Percentiles rank a stretch among this genome's conserved stretches.
phyloP scores from a whole-genome alignment of 2,888 invertebrate species.

The Aproaerema taeniolella region DNA sequence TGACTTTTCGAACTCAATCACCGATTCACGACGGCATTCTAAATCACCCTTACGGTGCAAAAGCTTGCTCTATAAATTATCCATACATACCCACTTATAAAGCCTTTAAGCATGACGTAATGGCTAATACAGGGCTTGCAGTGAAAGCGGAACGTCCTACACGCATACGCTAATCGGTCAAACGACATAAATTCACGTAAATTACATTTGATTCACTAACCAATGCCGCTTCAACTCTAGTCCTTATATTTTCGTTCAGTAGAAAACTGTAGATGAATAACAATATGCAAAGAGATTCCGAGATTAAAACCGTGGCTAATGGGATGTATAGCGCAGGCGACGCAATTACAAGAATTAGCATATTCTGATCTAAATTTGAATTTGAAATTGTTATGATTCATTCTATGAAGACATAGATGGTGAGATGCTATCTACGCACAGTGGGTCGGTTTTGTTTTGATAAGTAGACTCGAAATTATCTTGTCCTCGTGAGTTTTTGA shows the following conservation, averaged over 20 bases:
- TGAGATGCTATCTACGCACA: constrained; percentile 6
- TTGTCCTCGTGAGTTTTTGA: too few species aligned
- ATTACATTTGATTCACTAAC: not conserved
- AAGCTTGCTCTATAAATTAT: constrained; percentile 23
- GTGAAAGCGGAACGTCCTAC: constrained; percentile 53
- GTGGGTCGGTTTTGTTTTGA: too few species aligned
- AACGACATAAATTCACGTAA: constrained; percentile 12
- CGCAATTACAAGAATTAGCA: constrained; percentile 58
- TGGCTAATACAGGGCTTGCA: constrained; percentile 37
- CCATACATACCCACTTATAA: constrained; percentile 22
- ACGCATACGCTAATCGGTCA: constrained; percentile 25
- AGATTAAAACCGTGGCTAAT: not conserved
- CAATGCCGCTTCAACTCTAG: not conserved
- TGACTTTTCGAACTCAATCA: too few species aligned
- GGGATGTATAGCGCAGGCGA: constrained; percentile 29
- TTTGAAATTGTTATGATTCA: constrained; percentile 55
- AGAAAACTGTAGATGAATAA: too few species aligned
- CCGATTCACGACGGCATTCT: too few species aligned
- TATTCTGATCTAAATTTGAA: constrained; percentile 54
- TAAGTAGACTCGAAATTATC: too few species aligned
- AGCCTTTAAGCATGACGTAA: constrained; percentile 31
- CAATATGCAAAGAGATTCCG: too few species aligned
- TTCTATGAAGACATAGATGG: constrained; percentile 30
- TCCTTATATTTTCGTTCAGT: too few species aligned
- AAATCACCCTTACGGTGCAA: not conserved